phyloP scores from a whole-genome alignment of 2,888 invertebrate species.

The Arrhopalites spinosus region DNA sequence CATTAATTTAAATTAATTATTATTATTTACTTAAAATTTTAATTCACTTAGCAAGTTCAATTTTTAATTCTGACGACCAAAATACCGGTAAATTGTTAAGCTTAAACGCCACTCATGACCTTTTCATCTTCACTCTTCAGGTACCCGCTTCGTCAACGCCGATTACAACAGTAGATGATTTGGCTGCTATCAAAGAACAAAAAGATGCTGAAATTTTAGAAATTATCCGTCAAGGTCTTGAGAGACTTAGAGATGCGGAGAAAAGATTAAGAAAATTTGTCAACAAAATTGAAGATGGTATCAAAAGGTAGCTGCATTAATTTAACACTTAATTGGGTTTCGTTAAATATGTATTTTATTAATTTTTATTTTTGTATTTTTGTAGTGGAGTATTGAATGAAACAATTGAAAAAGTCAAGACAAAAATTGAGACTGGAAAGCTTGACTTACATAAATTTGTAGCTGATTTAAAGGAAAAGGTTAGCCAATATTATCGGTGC shows the following conservation, averaged over 20 bases:
- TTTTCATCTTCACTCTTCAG: not conserved
- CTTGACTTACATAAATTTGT: conserved; percentile 26
- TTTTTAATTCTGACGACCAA: no score
- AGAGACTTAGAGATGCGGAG: conserved; percentile 11
- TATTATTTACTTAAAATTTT: no score
- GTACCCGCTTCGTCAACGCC: not conserved
- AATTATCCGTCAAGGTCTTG: conserved; percentile 21
- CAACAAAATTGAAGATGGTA: conserved; percentile 30
- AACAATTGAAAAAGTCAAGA: conserved; percentile 26
- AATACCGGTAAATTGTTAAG: not conserved
- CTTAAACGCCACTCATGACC: not conserved
- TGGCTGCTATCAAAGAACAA: not conserved
- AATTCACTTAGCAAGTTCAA: no score
- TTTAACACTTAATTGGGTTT: no score
- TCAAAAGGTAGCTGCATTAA: no score
- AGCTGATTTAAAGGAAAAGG: conserved; percentile 19
- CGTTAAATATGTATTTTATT: no score
- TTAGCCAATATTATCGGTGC: not conserved
- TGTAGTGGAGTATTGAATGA: conserved; percentile 22
- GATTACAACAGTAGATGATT: no score
- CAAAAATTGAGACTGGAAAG: conserved; percentile 27
- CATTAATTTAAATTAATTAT: no score
- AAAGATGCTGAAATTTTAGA: conserved; percentile 12
- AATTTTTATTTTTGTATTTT: no score
- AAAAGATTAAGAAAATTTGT: conserved; percentile 27